A percentile compares a stretch with the other conserved stretches of the same genome.
Evolutionary conservation across 2,797 vertebrate species (phyloP).

Genomic region (Salarias fasciatus): DNA sequence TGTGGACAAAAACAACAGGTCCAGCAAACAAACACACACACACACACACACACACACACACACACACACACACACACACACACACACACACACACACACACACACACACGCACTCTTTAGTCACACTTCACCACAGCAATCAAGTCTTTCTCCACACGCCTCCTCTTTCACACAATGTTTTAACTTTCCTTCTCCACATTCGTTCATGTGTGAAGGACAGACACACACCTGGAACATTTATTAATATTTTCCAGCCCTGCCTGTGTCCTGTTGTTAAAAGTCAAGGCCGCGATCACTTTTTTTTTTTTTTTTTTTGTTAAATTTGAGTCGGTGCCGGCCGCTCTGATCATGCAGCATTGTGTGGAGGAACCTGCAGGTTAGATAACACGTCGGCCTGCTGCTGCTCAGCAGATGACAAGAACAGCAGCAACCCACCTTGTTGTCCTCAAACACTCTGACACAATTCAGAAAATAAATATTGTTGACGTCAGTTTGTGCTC

Average conservation of each 20-base stretch:
- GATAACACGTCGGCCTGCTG: conserved; percentile 18
- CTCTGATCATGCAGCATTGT: conserved; percentile 28
- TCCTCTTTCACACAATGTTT: too few relatives aligned
- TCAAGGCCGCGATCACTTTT: conserved; percentile 36
- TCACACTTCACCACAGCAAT: too few relatives aligned
- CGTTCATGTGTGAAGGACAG: too few relatives aligned
- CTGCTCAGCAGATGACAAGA: conserved; percentile 64
- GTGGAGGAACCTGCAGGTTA: conserved; percentile 36
- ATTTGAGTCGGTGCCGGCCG: conserved; percentile 27
- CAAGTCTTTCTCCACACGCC: too few relatives aligned
- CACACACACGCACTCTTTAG: background rate
- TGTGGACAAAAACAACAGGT: conserved; percentile 93
- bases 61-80: background rate
- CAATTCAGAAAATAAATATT: background rate
- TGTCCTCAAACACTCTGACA: conserved; percentile 23
- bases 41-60: background rate
- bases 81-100: background rate
- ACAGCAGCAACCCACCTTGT: conserved; percentile 15
- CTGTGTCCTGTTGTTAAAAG: conserved; percentile 17
- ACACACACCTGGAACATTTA: too few relatives aligned
- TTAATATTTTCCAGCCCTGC: conserved; percentile 1
- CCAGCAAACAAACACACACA: conserved; percentile 23
- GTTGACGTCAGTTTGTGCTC: background rate
- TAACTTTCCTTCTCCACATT: too few relatives aligned
- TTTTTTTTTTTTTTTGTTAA: conserved; percentile 9